Base-by-base conservation (phyloP, 2,888 invertebrate species). In the Thymelicus lineola region DNA sequence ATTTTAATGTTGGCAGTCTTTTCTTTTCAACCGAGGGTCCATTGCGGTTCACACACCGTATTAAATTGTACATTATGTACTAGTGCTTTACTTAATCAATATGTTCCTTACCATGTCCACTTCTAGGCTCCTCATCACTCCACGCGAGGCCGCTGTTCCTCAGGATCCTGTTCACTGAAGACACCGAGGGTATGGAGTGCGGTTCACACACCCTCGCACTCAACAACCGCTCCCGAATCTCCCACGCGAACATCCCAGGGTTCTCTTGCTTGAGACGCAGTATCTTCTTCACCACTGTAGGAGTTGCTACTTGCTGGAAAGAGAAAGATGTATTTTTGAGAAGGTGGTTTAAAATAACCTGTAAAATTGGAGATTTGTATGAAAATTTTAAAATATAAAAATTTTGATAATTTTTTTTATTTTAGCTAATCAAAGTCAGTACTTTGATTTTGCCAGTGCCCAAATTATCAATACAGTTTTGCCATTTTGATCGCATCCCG, bases 191-290 rank as follows among this genome's bases (percentile, higher is more conserved):
- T 77, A 98, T 97, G 73, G 97, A 96, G 86, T 97, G 97, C 0
- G 97, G 97, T 86, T 98, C 98, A 83, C 98, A 98, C 76, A 98
- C 97, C 70, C 98, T 95, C 81, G 98, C 98, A 59, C 97, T 96
- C 67, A 98, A 95, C 75, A 99, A 94, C 79, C 97, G 96, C 88
- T 99, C 97, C 0, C 98, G 95, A 75, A 99, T 98, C 94, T 99
- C 99, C 98, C 98, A 99, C 10, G 98, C 98, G 87, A 99, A 98
- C 96, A 98, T 97, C 6, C 98, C 97, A 0, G 98, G 98, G 88
- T 98, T 98, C 86, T 98, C 98, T 83, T 98, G 98, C 86, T 99
- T 99, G 80, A 98, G 95, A 6, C 98, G 96, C 45, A 98, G 95
- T 77, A 99, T 99, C 93, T 98, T 98, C 93, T 98, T 97, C 14